phyloP scores from a whole-genome alignment of 2,888 invertebrate species.

The Lepetodrilus schrolli region DNA sequence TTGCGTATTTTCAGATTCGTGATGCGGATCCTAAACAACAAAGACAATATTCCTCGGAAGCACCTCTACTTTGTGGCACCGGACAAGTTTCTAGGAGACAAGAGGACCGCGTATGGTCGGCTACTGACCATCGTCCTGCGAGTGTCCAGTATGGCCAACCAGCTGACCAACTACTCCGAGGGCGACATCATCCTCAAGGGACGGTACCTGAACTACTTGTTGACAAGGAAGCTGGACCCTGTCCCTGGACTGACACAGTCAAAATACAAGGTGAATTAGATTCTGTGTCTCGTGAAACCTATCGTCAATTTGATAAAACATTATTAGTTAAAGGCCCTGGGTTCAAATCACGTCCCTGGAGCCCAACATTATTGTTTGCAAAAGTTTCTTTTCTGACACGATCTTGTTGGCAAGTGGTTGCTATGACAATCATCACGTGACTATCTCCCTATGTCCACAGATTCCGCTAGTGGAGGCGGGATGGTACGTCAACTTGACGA shows the following conservation, averaged over 20 bases:
- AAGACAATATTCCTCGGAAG: constrained; percentile 9
- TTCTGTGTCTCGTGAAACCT: too few relatives aligned
- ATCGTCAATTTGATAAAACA: not conserved
- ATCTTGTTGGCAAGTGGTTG: not conserved
- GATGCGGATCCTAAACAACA: constrained; percentile 45
- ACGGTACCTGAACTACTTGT: constrained; percentile 27
- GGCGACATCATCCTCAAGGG: constrained; percentile 52
- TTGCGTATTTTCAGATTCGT: constrained; percentile 43
- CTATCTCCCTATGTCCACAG: constrained; percentile 30
- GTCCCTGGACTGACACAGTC: too few relatives aligned
- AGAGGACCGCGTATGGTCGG: constrained; percentile 50
- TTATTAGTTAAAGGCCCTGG: not conserved
- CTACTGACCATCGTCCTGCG: constrained; percentile 40
- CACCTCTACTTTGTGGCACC: constrained; percentile 49
- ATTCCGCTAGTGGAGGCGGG: constrained; percentile 36
- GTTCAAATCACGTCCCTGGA: not conserved
- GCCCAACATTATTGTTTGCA: too few relatives aligned
- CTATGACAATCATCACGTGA: not conserved
- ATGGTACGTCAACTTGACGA: constrained; percentile 42
- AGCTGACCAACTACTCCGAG: constrained; percentile 1
- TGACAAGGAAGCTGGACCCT: constrained; percentile 37
- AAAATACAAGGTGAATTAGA: too few relatives aligned
- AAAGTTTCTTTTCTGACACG: not conserved
- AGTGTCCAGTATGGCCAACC: not conserved
- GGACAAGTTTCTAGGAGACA: constrained; percentile 50